Conservation (phyloP, 2,888 invertebrate species). For the Tricholauxania praeusta region DNA sequence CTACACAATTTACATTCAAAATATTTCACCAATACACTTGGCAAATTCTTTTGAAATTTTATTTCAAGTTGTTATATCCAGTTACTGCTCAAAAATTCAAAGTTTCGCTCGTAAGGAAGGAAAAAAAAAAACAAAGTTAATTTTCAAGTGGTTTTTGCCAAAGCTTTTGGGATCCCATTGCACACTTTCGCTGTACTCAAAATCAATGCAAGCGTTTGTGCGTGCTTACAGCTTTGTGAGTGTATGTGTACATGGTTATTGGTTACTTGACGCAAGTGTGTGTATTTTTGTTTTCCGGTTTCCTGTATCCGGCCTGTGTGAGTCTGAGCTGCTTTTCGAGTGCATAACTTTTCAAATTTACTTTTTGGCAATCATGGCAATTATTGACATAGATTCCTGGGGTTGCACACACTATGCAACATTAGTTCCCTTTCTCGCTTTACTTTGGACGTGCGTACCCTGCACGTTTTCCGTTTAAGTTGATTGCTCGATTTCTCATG, state of each 20-base stretch:
- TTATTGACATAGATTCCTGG: conserved; percentile 16
- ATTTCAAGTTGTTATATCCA: neutral
- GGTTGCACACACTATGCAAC: neutral
- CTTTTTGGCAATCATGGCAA: conserved; percentile 19
- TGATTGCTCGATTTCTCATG: too few species aligned
- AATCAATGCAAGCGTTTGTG: neutral
- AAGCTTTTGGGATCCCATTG: neutral
- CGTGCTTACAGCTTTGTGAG: conserved; percentile 29
- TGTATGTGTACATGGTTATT: conserved; percentile 8
- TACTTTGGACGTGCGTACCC: too few species aligned
- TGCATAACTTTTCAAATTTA: conserved; percentile 17
- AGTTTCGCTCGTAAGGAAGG: neutral
- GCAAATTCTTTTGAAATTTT: neutral
- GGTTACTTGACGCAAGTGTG: neutral
- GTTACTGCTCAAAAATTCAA: too few species aligned
- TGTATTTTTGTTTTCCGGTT: neutral
- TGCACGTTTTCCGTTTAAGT: too few species aligned
- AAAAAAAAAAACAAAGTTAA: neutral
- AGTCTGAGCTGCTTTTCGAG: neutral
- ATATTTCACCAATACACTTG: too few species aligned
- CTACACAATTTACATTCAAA: too few species aligned
- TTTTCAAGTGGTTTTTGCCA: conserved; percentile 3
- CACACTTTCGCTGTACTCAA: conserved; percentile 1
- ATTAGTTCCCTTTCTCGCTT: too few species aligned
- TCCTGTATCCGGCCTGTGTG: conserved; percentile 4